phyloP scores from a whole-genome alignment of 2,888 invertebrate species.

The Agrochola macilenta region DNA sequence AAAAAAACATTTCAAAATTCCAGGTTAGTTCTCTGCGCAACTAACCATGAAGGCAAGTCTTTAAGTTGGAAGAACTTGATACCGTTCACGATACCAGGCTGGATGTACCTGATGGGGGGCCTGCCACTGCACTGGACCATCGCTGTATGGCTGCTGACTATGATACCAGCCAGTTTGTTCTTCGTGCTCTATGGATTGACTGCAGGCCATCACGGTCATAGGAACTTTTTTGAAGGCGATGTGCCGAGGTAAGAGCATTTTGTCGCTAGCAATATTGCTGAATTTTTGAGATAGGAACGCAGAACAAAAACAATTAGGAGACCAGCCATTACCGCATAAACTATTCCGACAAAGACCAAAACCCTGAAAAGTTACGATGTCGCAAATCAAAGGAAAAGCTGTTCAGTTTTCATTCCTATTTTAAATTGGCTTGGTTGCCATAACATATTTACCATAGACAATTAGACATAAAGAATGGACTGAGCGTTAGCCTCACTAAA shows the following conservation, averaged over 20 bases:
- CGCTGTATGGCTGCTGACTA: conserved; percentile 89
- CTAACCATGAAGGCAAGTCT: conserved; percentile 75
- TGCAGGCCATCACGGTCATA: conserved; percentile 95
- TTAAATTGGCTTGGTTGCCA: background rate
- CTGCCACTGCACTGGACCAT: conserved; percentile 80
- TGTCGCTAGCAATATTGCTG: background rate
- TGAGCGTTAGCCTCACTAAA: no score
- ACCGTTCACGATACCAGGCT: conserved; percentile 81
- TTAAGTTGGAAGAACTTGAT: conserved; percentile 75
- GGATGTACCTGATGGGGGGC: conserved; percentile 84
- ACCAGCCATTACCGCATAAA: background rate
- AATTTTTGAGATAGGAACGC: background rate
- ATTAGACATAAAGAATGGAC: no score
- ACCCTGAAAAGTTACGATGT: background rate
- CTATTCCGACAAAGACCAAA: background rate
- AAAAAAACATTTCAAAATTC: conserved; percentile 52
- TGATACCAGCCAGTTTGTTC: conserved; percentile 89
- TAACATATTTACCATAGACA: background rate
- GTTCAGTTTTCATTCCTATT: background rate
- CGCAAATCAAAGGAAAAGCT: background rate
- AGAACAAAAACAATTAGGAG: background rate
- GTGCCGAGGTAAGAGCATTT: conserved; percentile 89
- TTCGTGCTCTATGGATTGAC: conserved; percentile 93
- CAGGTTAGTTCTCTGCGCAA: conserved; percentile 71
- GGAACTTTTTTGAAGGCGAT: conserved; percentile 96